phyloP scores from a whole-genome alignment of 2,797 vertebrate genomes.

The Cynopterus sphinx region DNA sequence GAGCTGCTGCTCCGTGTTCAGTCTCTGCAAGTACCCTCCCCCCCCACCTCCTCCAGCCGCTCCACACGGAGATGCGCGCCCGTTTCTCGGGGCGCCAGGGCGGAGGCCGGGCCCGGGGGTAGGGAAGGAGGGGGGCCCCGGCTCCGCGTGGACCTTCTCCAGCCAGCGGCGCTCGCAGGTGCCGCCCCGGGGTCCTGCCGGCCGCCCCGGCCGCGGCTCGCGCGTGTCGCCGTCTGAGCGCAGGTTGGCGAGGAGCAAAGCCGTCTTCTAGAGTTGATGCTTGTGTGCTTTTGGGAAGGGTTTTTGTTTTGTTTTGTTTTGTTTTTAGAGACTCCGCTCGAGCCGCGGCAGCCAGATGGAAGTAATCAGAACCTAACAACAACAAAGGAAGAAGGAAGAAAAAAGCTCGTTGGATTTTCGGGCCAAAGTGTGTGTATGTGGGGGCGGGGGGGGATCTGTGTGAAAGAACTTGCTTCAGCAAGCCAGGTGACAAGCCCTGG shows the following conservation, averaged over 20 bases:
- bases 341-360: constrained; percentile 75
- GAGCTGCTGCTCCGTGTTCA: constrained; percentile 91
- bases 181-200: background rate
- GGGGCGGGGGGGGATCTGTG: background rate
- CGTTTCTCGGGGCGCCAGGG: constrained; percentile 81
- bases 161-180: constrained; percentile 52
- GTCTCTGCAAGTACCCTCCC: constrained; percentile 80
- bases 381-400: constrained; percentile 57
- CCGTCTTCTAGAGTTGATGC: constrained; percentile 15
- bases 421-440: background rate
- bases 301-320: constrained; percentile 26
- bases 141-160: background rate
- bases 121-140: background rate
- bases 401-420: constrained; percentile 42
- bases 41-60: constrained; percentile 76
- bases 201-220: background rate
- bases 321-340: constrained; percentile 54
- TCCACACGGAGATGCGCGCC: constrained; percentile 86
- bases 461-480: constrained; percentile 19
- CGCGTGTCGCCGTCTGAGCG: background rate
- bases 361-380: constrained; percentile 75
- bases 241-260: background rate
- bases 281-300: constrained; percentile 29
- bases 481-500: background rate
- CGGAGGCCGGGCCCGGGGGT: background rate